A percentile compares a stretch with the other conserved stretches of the same genome.
Conservation (phyloP, 2,888 invertebrate species). For the Lobophora halterata region DNA sequence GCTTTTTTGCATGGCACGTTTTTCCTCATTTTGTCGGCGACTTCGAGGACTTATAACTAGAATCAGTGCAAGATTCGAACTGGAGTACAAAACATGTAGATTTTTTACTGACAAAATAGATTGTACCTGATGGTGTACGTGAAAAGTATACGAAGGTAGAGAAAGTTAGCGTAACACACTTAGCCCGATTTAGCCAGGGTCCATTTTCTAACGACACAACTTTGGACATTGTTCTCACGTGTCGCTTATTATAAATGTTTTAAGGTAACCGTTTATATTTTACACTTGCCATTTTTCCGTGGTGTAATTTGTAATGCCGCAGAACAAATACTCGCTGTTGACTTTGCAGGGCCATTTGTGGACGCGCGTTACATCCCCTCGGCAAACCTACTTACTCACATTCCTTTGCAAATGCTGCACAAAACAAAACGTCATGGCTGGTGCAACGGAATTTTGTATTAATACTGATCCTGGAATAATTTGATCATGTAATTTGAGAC, state of each 20-base stretch:
- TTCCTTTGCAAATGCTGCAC: conserved; percentile 41
- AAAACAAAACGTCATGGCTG: conserved; percentile 30
- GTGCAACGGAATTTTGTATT: conserved; percentile 11
- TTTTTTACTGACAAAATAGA: too few relatives aligned
- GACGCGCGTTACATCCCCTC: conserved; percentile 40
- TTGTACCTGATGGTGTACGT: too few relatives aligned
- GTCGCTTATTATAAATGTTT: too few relatives aligned
- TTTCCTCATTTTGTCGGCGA: too few relatives aligned
- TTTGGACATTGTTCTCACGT: too few relatives aligned
- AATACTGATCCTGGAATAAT: conserved; percentile 7
- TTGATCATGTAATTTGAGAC: conserved; percentile 12
- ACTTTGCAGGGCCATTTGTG: conserved; percentile 47
- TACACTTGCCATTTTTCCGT: conserved; percentile 36
- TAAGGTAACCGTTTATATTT: conserved; percentile 36
- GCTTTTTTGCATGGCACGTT: conserved; percentile 24
- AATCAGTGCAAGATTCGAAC: too few relatives aligned
- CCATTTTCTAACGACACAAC: too few relatives aligned
- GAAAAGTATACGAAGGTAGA: too few relatives aligned
- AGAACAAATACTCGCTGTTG: conserved; percentile 41
- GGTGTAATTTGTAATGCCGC: conserved; percentile 44
- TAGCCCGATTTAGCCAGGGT: too few relatives aligned
- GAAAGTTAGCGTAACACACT: too few relatives aligned
- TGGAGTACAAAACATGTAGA: too few relatives aligned
- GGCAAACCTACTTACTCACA: conserved; percentile 46
- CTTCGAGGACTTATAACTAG: too few relatives aligned